These are phyloP conservation scores for Hymenochirus boettgeri DNA, from an alignment of 2,113 vertebrate species.

Conservation along the genomic window DNA sequence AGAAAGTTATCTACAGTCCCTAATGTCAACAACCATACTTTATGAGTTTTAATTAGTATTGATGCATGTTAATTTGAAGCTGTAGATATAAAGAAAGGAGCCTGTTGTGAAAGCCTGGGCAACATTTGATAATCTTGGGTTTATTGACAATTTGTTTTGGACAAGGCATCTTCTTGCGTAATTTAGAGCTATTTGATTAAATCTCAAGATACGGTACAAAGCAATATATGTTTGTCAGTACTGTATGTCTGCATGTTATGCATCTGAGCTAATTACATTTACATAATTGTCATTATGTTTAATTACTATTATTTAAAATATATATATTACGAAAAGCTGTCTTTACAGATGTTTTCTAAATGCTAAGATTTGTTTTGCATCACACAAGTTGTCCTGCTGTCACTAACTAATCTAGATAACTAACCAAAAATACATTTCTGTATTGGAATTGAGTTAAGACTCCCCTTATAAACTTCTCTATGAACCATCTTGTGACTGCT, in stretches of 20 bases:
- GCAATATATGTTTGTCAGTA: conserved; percentile 92
- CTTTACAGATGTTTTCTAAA: too few species aligned
- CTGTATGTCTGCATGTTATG: conserved; percentile 80
- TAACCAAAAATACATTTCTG: too few species aligned
- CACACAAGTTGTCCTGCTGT: too few species aligned
- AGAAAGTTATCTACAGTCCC: neutral
- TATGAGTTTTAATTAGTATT: conserved; percentile 21
- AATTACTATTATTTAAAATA: too few species aligned
- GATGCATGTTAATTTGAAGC: neutral
- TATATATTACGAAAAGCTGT: too few species aligned
- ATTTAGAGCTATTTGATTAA: conserved; percentile 97
- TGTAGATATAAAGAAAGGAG: conserved; percentile 5
- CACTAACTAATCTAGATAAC: too few species aligned
- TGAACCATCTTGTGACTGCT: too few species aligned
- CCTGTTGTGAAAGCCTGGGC: neutral
- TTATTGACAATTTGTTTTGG: conserved; percentile 71
- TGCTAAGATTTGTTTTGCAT: too few species aligned
- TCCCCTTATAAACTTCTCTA: too few species aligned
- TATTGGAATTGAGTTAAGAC: too few species aligned
- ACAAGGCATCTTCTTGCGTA: conserved; percentile 79
- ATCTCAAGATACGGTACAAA: conserved; percentile 94
- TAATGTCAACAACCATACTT: neutral
- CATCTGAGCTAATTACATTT: conserved; percentile 98
- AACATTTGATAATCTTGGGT: conserved; percentile 58
- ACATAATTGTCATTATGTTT: conserved; percentile 95